These are phyloP conservation scores for Cavia aperea DNA, from an alignment of 2,113 vertebrate species.

Conservation along the genomic window DNA sequence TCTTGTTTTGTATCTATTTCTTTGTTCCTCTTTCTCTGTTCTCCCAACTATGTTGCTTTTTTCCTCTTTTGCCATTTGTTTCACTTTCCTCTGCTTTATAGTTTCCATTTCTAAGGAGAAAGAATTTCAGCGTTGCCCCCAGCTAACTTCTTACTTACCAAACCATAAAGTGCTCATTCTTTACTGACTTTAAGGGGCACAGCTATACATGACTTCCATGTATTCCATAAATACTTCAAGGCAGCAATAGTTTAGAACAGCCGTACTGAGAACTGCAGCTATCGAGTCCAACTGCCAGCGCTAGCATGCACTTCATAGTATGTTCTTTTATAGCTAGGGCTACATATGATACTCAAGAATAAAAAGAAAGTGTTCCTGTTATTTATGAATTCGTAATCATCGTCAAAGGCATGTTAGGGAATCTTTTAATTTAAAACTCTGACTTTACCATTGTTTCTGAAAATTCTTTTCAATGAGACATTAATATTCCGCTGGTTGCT, in stretches of 20 bases:
- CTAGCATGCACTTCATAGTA: neutral
- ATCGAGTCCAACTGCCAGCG: slow-evolving; percentile 14
- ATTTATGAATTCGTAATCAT: slow-evolving; percentile 5
- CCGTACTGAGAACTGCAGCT: slow-evolving; percentile 54
- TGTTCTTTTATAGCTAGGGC: neutral
- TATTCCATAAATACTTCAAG: slow-evolving; percentile 42
- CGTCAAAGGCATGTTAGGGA: neutral
- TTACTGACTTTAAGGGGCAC: slow-evolving; percentile 52
- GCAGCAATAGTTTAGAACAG: slow-evolving; percentile 45
- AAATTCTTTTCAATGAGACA: slow-evolving; percentile 39
- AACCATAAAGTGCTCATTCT: slow-evolving; percentile 60
- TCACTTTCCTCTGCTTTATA: slow-evolving; percentile 45
- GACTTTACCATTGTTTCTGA: slow-evolving; percentile 34
- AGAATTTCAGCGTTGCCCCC: slow-evolving; percentile 62
- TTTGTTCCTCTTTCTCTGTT: neutral
- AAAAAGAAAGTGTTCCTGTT: neutral
- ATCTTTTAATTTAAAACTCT: neutral
- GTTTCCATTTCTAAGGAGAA: slow-evolving; percentile 59
- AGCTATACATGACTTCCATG: slow-evolving; percentile 45
- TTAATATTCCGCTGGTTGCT: slow-evolving; percentile 14
- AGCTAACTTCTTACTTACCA: slow-evolving; percentile 62
- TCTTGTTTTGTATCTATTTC: neutral
- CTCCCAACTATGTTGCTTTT: neutral
- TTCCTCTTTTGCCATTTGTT: slow-evolving; percentile 33
- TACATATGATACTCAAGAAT: neutral